Conservation (phyloP, 2,888 invertebrate species). For the Drosophila tripunctata region DNA sequence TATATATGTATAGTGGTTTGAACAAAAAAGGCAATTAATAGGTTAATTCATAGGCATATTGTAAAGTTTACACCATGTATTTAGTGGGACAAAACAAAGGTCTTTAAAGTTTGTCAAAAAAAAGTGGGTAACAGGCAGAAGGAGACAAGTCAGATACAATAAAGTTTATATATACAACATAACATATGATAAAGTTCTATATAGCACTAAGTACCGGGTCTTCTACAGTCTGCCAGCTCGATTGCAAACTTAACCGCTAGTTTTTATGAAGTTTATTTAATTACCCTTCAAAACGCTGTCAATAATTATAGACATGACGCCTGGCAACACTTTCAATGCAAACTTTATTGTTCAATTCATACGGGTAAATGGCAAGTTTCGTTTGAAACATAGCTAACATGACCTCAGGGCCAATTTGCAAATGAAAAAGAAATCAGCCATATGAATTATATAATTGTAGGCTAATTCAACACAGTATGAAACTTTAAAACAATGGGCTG, state of each 20-base stretch:
- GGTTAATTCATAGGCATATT: too few relatives aligned
- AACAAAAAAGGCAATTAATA: background rate
- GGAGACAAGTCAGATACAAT: too few relatives aligned
- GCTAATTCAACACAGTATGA: background rate
- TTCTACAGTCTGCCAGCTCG: too few relatives aligned
- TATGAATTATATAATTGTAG: background rate
- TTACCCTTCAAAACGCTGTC: background rate
- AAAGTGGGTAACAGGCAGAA: too few relatives aligned
- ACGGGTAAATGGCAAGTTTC: background rate
- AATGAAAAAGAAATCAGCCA: background rate
- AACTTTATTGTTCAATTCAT: background rate
- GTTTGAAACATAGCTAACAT: too few relatives aligned
- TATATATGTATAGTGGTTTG: background rate
- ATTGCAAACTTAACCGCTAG: too few relatives aligned
- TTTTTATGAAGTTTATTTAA: background rate
- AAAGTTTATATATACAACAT: too few relatives aligned
- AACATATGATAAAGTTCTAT: too few relatives aligned
- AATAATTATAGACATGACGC: background rate
- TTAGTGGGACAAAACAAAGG: too few relatives aligned
- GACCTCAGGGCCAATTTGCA: background rate
- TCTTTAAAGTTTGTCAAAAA: too few relatives aligned
- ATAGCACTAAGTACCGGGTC: too few relatives aligned
- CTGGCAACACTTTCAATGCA: background rate
- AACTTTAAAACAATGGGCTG: background rate
- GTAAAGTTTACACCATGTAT: too few relatives aligned